A percentile compares a stretch with the other conserved stretches of the same genome.
Conservation (phyloP, 2,113 vertebrate genomes). For the Corvus moneduloides region DNA sequence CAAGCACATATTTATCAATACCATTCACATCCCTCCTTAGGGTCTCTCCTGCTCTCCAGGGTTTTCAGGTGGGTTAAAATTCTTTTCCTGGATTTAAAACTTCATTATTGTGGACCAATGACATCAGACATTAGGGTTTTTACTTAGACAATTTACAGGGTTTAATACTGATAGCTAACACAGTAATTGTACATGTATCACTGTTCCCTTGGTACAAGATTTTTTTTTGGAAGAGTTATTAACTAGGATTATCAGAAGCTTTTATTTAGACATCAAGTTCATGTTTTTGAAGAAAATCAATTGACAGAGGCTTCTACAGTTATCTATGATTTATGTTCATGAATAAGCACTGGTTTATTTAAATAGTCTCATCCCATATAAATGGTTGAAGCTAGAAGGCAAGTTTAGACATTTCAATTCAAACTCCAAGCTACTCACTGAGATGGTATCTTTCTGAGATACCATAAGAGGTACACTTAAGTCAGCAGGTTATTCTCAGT, state of each 20-base stretch:
- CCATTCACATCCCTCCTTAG: neutral
- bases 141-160: neutral
- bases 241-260: conserved; percentile 11
- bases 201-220: neutral
- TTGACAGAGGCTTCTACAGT: neutral
- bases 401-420: conserved; percentile 10
- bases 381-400: neutral
- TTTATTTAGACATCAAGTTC: neutral
- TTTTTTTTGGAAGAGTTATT: neutral
- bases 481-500: neutral
- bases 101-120: neutral
- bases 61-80: neutral
- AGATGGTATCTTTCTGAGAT: neutral
- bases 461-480: neutral
- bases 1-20: neutral
- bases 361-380: neutral
- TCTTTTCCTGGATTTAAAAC: neutral
- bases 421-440: neutral
- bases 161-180: neutral
- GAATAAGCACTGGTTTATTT: conserved; percentile 4
- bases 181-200: neutral
- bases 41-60: neutral
- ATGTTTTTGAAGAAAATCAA: neutral
- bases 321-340: neutral
- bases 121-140: neutral